Evolutionary conservation across 92 coral and sea anemone species (phyloP).

Genomic region (Pocillopora grandis): DNA sequence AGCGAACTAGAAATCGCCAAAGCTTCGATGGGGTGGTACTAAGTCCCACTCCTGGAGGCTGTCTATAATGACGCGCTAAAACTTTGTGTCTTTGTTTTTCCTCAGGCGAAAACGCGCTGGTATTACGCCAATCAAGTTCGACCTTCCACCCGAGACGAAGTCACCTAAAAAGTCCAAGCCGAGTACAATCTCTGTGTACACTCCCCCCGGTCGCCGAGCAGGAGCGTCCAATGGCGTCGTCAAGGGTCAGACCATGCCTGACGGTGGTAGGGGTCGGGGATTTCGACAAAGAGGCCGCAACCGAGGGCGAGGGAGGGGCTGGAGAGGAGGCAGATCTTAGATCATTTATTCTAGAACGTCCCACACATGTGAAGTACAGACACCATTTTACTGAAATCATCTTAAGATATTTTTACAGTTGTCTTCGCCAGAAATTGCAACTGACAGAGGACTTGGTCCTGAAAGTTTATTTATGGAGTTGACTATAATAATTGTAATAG

Average conservation of each 20-base stretch:
- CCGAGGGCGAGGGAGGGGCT: slow-evolving; percentile 64
- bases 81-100: background rate
- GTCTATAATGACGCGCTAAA: no score
- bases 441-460: background rate
- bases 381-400: background rate
- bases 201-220: slow-evolving; percentile 58
- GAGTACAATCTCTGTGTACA: slow-evolving; percentile 53
- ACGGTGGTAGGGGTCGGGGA: slow-evolving; percentile 58
- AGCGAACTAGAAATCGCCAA: no score
- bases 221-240: slow-evolving; percentile 94
- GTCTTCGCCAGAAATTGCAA: background rate
- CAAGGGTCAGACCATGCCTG: slow-evolving; percentile 91
- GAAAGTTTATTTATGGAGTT: slow-evolving; percentile 16
- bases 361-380: background rate
- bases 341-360: slow-evolving; percentile 1
- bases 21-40: no score
- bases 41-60: no score
- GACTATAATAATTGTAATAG: background rate
- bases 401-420: slow-evolving; percentile 12
- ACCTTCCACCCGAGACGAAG: slow-evolving; percentile 88
- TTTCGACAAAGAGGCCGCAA: slow-evolving; percentile 55
- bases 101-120: slow-evolving; percentile 96
- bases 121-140: slow-evolving; percentile 94
- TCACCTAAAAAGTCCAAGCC: slow-evolving; percentile 46
- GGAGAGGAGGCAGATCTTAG: slow-evolving; percentile 56